Evolutionary conservation across 2,888 invertebrate genomes (phyloP).

Genomic region (Sphaeridia pumilis): DNA sequence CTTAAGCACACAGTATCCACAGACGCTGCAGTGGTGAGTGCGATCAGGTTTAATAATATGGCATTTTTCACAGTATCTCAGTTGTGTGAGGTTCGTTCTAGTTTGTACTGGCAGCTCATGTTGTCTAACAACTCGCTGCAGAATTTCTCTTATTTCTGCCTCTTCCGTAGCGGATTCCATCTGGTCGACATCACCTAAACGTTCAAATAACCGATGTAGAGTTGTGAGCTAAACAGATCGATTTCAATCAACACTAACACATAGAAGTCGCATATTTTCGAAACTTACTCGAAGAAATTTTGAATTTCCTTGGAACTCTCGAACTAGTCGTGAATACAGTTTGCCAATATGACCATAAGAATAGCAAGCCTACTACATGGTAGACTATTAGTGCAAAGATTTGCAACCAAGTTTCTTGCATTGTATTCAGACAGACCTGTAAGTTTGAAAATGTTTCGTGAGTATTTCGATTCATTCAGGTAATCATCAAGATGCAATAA

Average conservation of each 20-base stretch:
- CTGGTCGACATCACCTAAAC: constrained; percentile 32
- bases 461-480: too few species aligned
- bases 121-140: constrained; percentile 32
- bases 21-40: constrained; percentile 95
- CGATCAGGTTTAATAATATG: constrained; percentile 91
- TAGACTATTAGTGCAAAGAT: constrained; percentile 73
- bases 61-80: constrained; percentile 92
- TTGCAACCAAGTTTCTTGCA: constrained; percentile 30
- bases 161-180: constrained; percentile 29
- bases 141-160: constrained; percentile 26
- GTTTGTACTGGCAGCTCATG: constrained; percentile 34
- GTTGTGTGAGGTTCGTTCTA: constrained; percentile 38
- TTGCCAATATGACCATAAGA: constrained; percentile 90
- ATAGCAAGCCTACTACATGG: constrained; percentile 75
- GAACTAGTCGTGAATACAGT: constrained; percentile 64
- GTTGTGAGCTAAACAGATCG: too few species aligned
- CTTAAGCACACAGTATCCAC: constrained; percentile 85
- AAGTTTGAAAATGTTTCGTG: too few species aligned
- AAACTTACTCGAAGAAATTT: constrained; percentile 29
- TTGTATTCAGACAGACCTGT: constrained; percentile 26
- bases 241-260: too few species aligned
- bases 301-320: constrained; percentile 37
- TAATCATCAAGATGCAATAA: not conserved
- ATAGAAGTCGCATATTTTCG: too few species aligned
- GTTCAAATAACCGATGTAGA: too few species aligned